Conservation (phyloP, 2,113 vertebrate genomes). For the Pterocles gutturalis region DNA sequence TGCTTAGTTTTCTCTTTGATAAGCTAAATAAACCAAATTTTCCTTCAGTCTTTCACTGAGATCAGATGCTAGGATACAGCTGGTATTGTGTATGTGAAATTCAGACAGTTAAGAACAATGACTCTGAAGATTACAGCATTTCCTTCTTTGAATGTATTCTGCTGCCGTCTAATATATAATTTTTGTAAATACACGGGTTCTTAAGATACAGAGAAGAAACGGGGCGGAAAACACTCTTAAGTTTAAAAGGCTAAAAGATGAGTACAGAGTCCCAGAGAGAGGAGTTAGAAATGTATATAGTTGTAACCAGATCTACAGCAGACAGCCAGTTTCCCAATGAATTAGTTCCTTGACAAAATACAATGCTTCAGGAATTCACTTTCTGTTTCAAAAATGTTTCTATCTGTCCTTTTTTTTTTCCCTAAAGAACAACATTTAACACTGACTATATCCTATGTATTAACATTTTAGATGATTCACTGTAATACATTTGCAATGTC, state of each 20-base stretch:
- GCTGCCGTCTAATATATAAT: neutral
- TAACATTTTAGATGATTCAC: neutral
- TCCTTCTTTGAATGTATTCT: neutral
- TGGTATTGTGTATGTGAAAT: neutral
- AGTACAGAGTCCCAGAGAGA: neutral
- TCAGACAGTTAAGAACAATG: neutral
- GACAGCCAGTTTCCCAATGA: neutral
- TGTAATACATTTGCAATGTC: neutral
- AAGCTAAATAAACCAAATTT: conserved; percentile 4
- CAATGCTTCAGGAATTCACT: neutral
- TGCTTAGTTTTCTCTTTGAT: conserved; percentile 1
- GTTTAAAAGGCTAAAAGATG: neutral
- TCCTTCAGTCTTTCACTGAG: neutral
- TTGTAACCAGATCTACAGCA: neutral
- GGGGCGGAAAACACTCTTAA: neutral
- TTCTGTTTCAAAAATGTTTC: neutral
- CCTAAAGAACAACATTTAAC: neutral
- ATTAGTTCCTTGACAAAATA: neutral
- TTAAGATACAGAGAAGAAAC: neutral
- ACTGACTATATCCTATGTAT: neutral
- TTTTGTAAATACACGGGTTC: neutral
- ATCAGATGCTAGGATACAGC: neutral
- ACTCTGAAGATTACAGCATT: neutral
- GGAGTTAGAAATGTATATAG: neutral
- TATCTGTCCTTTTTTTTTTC: neutral